phyloP scores from a whole-genome alignment of 2,113 vertebrate species.

The Periophthalmus modestus region DNA sequence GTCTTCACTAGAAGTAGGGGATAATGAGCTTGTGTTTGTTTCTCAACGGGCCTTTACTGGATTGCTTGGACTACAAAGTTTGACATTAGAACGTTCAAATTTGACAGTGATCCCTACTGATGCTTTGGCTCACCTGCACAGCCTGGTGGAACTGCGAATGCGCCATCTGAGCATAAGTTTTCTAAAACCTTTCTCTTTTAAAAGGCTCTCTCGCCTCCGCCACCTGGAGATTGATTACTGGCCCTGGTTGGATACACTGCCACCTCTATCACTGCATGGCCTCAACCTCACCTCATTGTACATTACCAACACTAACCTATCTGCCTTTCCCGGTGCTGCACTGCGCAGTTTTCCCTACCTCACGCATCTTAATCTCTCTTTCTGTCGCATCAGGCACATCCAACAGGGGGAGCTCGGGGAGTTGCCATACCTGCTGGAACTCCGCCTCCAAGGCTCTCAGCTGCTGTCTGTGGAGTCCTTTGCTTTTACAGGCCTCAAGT shows the following conservation, averaged over 20 bases:
- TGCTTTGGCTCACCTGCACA: slow-evolving; percentile 74
- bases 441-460: slow-evolving; percentile 88
- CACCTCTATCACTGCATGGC: slow-evolving; percentile 88
- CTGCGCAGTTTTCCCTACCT: slow-evolving; percentile 92
- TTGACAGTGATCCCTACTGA: slow-evolving; percentile 84
- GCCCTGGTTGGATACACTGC: slow-evolving; percentile 91
- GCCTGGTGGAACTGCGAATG: slow-evolving; percentile 68
- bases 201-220: slow-evolving; percentile 87
- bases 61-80: slow-evolving; percentile 88
- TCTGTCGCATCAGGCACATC: slow-evolving; percentile 87
- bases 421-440: slow-evolving; percentile 88
- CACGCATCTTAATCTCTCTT: slow-evolving; percentile 93
- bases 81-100: slow-evolving; percentile 94
- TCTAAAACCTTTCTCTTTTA: slow-evolving; percentile 89
- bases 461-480: slow-evolving; percentile 86
- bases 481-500: slow-evolving; percentile 88
- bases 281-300: slow-evolving; percentile 93
- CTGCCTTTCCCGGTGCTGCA: slow-evolving; percentile 84
- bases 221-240: slow-evolving; percentile 90
- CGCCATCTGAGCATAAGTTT: slow-evolving; percentile 75
- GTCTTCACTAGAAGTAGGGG: slow-evolving; percentile 89
- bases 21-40: slow-evolving; percentile 95
- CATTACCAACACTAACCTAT: slow-evolving; percentile 94
- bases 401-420: slow-evolving; percentile 90
- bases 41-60: slow-evolving; percentile 93